phyloP scores from a whole-genome alignment of 1,140 invertebrate genomes.

The Tetragnatha versicolor region DNA sequence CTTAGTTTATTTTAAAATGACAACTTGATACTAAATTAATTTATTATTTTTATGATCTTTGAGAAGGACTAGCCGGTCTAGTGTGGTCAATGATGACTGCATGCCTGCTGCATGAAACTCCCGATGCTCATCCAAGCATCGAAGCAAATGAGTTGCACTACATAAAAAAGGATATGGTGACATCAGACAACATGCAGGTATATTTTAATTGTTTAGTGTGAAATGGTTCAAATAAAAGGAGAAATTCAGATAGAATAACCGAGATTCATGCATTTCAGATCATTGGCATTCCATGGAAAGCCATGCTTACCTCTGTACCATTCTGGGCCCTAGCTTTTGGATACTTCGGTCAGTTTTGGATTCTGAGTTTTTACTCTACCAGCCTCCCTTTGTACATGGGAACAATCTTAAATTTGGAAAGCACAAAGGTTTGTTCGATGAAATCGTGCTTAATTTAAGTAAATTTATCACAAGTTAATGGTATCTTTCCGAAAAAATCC shows the following conservation, averaged over 20 bases:
- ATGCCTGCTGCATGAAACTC: not conserved
- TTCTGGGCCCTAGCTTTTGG: slow-evolving; percentile 7
- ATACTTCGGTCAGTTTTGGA: slow-evolving; percentile 7
- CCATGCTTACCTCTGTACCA: not conserved
- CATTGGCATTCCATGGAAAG: not conserved
- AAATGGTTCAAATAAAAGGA: no score
- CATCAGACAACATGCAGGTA: not conserved
- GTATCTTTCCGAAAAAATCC: no score
- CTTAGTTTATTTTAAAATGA: no score
- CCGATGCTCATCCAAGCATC: not conserved
- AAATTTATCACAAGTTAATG: no score
- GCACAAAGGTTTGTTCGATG: not conserved
- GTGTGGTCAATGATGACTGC: not conserved
- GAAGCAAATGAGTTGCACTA: not conserved
- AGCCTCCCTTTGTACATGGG: not conserved
- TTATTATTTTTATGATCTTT: no score
- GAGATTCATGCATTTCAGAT: not conserved
- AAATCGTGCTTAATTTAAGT: not conserved
- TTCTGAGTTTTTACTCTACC: not conserved
- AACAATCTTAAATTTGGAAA: slow-evolving; percentile 1
- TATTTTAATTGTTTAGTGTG: not conserved
- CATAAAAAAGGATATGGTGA: not conserved
- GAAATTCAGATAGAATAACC: no score
- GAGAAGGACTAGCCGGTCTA: not conserved
- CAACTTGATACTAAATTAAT: no score